Percentiles rank a stretch among this genome's conserved stretches.
These are phyloP conservation scores for Podarcis lilfordi DNA, from an alignment of 2,797 vertebrate genomes.

Conservation along the genomic window DNA sequence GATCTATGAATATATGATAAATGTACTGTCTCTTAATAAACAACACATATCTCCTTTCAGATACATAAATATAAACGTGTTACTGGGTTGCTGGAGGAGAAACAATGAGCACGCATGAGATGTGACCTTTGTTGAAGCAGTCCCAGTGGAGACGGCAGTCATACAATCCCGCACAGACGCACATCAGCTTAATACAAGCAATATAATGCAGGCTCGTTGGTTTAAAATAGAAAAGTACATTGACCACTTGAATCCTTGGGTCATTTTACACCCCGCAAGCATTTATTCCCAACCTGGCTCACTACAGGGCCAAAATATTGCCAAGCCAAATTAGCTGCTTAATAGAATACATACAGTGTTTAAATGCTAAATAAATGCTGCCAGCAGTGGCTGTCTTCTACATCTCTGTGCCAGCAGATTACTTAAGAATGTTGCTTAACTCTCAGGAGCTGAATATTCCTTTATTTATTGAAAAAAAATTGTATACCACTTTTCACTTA, in stretches of 20 bases:
- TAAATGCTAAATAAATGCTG: background rate
- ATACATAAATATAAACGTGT: conserved; percentile 39
- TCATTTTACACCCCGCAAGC: conserved; percentile 19
- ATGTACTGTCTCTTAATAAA: conserved; percentile 6
- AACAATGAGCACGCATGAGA: conserved; percentile 36
- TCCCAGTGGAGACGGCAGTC: conserved; percentile 13
- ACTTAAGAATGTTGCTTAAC: background rate
- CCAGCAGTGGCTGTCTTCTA: too few species aligned
- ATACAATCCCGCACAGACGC: conserved; percentile 5
- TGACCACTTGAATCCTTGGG: conserved; percentile 10
- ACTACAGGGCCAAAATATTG: background rate
- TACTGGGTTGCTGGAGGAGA: conserved; percentile 17
- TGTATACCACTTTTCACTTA: too few species aligned
- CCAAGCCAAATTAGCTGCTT: background rate
- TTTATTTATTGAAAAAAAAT: too few species aligned
- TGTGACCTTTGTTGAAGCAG: conserved; percentile 39
- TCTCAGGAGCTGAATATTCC: too few species aligned
- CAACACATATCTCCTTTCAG: conserved; percentile 20
- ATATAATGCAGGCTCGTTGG: conserved; percentile 11
- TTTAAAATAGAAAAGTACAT: conserved; percentile 40
- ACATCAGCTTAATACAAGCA: conserved; percentile 19
- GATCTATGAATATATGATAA: conserved; percentile 9
- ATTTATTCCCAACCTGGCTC: background rate
- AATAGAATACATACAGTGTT: background rate
- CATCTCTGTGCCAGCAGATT: background rate